Evolutionary conservation across 2,797 vertebrate species (phyloP).

Genomic region (Coendou prehensilis): DNA sequence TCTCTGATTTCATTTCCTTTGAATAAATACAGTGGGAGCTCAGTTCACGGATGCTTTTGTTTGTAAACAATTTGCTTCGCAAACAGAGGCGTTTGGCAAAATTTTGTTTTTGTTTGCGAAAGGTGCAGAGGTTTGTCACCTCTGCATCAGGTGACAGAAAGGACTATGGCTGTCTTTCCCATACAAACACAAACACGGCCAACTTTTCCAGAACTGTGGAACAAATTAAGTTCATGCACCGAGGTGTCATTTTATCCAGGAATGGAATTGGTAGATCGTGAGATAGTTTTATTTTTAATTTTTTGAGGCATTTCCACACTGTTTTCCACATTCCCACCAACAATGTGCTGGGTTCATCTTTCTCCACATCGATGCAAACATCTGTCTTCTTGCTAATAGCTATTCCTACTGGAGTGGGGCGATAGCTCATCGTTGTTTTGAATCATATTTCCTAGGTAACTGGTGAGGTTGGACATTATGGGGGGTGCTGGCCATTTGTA

Average conservation of each 20-base stretch:
- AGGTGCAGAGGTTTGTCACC: no score
- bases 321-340: background rate
- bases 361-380: background rate
- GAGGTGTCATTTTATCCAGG: background rate
- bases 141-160: background rate
- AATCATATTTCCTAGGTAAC: background rate
- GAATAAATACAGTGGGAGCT: background rate
- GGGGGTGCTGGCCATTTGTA: no score
- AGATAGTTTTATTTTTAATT: no score
- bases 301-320: background rate
- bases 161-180: background rate
- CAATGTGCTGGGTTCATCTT: background rate
- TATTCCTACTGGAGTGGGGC: background rate
- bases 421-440: background rate
- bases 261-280: background rate
- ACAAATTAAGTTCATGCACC: background rate
- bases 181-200: background rate
- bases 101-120: background rate
- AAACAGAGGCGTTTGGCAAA: background rate
- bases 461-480: background rate
- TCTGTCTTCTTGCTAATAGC: background rate
- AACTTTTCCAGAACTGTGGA: background rate
- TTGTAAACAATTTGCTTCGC: background rate
- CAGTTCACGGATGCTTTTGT: background rate
- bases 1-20: background rate